Evolutionary conservation across 2,888 invertebrate genomes (phyloP).

Genomic region (Troides oblongomaculatus): DNA sequence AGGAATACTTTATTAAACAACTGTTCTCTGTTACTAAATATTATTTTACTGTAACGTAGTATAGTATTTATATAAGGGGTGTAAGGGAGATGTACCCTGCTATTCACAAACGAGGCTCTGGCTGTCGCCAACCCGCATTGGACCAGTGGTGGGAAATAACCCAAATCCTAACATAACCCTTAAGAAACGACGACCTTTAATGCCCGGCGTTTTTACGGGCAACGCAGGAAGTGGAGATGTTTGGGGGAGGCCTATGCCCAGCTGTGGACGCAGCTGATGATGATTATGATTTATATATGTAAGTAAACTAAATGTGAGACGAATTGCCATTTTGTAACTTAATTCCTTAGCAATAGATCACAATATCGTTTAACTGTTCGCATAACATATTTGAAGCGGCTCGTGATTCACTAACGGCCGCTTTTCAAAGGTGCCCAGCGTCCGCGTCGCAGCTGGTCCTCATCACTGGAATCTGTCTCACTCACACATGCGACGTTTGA

Average conservation of each 20-base stretch:
- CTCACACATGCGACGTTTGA: slow-evolving; percentile 18
- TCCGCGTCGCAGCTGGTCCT: slow-evolving; percentile 13
- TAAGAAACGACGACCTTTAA: too few species aligned
- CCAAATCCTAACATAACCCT: too few species aligned
- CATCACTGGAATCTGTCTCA: slow-evolving; percentile 26
- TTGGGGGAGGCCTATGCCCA: too few species aligned
- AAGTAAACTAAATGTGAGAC: not conserved
- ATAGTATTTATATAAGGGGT: too few species aligned
- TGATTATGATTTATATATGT: not conserved
- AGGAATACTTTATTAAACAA: too few species aligned
- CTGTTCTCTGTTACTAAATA: not conserved
- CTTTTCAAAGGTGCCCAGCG: slow-evolving; percentile 34
- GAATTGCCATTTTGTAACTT: not conserved
- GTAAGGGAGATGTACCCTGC: too few species aligned
- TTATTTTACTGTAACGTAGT: not conserved
- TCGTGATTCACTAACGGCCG: slow-evolving; percentile 37
- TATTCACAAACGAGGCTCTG: too few species aligned
- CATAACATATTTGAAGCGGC: slow-evolving; percentile 16
- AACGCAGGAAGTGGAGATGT: too few species aligned
- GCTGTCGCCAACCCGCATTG: too few species aligned
- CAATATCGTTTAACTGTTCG: not conserved
- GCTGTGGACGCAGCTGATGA: too few species aligned
- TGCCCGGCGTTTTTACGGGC: too few species aligned
- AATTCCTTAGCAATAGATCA: not conserved
- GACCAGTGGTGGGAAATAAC: too few species aligned